Base-by-base conservation (phyloP, 2,888 invertebrate species). In the Nymphalis polychloros region DNA sequence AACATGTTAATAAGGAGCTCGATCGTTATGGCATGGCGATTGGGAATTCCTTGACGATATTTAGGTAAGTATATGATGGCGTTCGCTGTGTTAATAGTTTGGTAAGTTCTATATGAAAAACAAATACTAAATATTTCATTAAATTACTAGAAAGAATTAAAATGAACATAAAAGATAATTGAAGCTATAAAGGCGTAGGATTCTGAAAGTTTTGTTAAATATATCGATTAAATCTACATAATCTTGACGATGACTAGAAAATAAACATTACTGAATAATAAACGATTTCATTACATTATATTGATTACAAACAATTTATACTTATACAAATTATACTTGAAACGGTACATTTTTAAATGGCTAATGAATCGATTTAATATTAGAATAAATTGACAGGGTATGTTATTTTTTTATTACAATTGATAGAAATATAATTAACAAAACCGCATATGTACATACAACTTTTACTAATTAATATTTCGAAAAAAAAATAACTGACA, bases 1-100 rank as follows among this genome's bases (percentile, higher is more conserved):
- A 80, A 80, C 78, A 78, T 79, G 20, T 63, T 46, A 74, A 72
- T 78, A 77, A 76, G 77, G 75, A 76, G 71, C 66, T 49, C 68
- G 64, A 66, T 67, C 65, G 65, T 68, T 74, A 72, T 52, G 68
- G 70, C 77, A 73, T 73, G 75, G 73, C 70, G 64, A 64, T 63
- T 49, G 62, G 64, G 67, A 61, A 60, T 52, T 50, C 16, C 61
- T 59, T 57, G 49, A 63, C 57, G 61, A 46, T n/a, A 60, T 61
- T 60, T 41, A 59, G 57, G 59, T 64, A 67, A 52, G 49, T 69
- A 59, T 59, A 23, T 19, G 64, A 60, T 64, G n/a, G 52, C 53
- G 60, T 13, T 41, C 13, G 59, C 65, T 49, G 41, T 64, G 41
- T 55, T n/a, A n/a, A 31, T 53, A 23, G 8, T 13, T 35, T 61